Evolutionary conservation across 2,113 vertebrate species (phyloP).

Genomic region (Ondatra zibethicus): DNA sequence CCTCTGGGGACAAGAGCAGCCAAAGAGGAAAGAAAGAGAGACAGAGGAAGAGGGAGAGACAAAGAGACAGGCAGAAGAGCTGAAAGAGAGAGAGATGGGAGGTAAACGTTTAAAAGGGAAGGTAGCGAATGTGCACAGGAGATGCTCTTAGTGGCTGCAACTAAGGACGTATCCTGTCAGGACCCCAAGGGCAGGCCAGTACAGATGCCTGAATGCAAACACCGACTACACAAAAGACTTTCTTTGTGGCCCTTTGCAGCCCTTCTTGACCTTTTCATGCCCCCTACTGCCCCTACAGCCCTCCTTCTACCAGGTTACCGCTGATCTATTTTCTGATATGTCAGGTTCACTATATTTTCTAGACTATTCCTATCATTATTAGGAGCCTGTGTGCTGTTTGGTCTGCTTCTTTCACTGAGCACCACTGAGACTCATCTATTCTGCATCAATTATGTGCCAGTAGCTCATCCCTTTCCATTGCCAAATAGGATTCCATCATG

Average conservation of each 20-base stretch:
- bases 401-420: background rate
- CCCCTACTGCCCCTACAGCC: background rate
- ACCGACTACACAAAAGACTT: background rate
- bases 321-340: background rate
- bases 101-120: too few relatives aligned
- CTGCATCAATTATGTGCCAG: background rate
- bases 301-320: background rate
- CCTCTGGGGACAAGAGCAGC: too few relatives aligned
- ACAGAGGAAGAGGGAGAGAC: too few relatives aligned
- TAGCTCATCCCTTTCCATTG: background rate
- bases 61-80: too few relatives aligned
- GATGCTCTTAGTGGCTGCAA: too few relatives aligned
- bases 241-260: background rate
- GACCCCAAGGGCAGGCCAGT: too few relatives aligned
- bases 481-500: background rate
- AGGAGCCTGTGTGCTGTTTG: background rate
- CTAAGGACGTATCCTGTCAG: too few relatives aligned
- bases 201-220: too few relatives aligned
- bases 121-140: fast-evolving
- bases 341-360: background rate
- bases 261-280: background rate
- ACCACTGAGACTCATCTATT: background rate
- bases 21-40: too few relatives aligned
- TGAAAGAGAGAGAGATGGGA: too few relatives aligned
- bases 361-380: background rate